A percentile compares a stretch with the other conserved stretches of the same genome.
phyloP scores from a whole-genome alignment of 2,113 vertebrate genomes.

The Parotia lawesii region DNA sequence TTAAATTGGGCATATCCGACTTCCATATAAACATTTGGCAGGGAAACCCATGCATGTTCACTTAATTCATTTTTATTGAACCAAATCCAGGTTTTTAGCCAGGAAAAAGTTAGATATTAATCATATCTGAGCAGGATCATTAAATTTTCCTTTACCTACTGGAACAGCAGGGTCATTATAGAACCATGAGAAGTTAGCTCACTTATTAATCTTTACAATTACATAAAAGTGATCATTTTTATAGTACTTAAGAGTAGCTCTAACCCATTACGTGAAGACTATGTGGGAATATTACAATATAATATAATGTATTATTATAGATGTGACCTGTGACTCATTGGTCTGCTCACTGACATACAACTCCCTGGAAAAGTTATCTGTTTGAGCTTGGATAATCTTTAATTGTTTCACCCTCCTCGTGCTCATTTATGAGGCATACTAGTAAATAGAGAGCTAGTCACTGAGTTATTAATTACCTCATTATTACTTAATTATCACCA shows the following conservation, averaged over 20 bases:
- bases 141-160: constrained; percentile 71
- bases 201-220: constrained; percentile 71
- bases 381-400: constrained; percentile 56
- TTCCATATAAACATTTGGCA: constrained; percentile 65
- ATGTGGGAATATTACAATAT: constrained; percentile 44
- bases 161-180: constrained; percentile 65
- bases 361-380: constrained; percentile 22
- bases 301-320: constrained; percentile 59
- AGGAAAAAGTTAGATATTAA: constrained; percentile 70
- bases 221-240: constrained; percentile 71
- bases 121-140: constrained; percentile 67
- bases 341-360: constrained; percentile 31
- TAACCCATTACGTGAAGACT: constrained; percentile 50
- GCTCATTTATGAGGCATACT: background rate
- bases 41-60: constrained; percentile 61
- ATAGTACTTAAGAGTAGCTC: constrained; percentile 63
- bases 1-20: constrained; percentile 63
- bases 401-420: constrained; percentile 37
- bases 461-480: constrained; percentile 58
- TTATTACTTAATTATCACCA: constrained; percentile 59
- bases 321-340: constrained; percentile 63
- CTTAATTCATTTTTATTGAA: constrained; percentile 76
- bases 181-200: constrained; percentile 69
- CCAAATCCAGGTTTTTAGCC: constrained; percentile 67
- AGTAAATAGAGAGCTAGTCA: constrained; percentile 40